Base-by-base conservation (phyloP, 2,113 vertebrate genomes). In the Myrmecobius fasciatus region DNA sequence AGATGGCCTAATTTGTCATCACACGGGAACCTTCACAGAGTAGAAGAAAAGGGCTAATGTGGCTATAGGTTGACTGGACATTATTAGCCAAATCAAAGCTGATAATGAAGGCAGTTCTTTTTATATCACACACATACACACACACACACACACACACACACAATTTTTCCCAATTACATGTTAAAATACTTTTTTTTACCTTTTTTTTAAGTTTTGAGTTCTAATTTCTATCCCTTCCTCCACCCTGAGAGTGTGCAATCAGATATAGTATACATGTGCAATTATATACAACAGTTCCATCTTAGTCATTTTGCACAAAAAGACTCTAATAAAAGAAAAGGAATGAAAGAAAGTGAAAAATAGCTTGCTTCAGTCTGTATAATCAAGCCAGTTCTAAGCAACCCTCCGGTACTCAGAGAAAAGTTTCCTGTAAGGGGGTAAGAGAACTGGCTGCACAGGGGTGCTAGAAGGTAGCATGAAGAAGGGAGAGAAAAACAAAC, bases 281-380 rank as follows among this genome's bases (percentile, higher is more conserved):
- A 31, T 60, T 60, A 31, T 60, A 25, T 60, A 8, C 56, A 60
- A 60, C 56, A 60, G 31, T 60, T 60, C 56, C 28, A 31, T 60
- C 12, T 60, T 28, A 56, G 56, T 60, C 26, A 60, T 60, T 60
- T 60, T 60, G 28, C 11, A 14, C 56, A 31, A 60, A 10, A 60
- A 60, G 43, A 90, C 48, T 95, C 91, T 92, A 52, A 90, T 88
- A 56, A 94, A 25, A 36, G 49, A 31, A 90, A 48, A 92, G 96
- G 91, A 56, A 28, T 54, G 25, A 31, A 31, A 31, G 28, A 60
- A 60, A 60, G 56, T 60, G 28, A 60, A 60, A n/a, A 94, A 95
- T 96, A 26, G 93, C 89, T 52, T 90, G 92, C 60, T 92, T 31
- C 56, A 60, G 28, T 93, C 92, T 89, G 14, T 51, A 95, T 83